phyloP scores from a whole-genome alignment of 2,797 vertebrate genomes.

The Limnodromus scolopaceus region DNA sequence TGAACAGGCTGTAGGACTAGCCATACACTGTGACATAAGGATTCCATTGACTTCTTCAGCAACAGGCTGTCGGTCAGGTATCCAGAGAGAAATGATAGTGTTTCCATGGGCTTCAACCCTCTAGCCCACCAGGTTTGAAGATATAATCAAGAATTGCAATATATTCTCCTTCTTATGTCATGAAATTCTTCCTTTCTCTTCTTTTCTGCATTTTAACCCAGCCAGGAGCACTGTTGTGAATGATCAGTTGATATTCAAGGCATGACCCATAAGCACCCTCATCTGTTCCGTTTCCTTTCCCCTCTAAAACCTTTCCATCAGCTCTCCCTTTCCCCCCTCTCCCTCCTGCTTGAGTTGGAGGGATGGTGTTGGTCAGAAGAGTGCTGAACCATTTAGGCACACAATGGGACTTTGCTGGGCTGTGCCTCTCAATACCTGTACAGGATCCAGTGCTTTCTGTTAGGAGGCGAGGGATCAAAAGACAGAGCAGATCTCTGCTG shows the following conservation, averaged over 20 bases:
- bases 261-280: background rate
- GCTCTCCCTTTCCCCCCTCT: background rate
- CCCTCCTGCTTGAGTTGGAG: background rate
- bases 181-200: background rate
- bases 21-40: rapidly evolving
- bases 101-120: background rate
- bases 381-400: background rate
- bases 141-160: background rate
- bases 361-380: background rate
- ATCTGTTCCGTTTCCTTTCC: background rate
- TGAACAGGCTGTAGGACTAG: background rate
- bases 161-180: background rate
- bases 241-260: background rate
- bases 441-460: background rate
- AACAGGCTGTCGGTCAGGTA: background rate
- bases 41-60: background rate
- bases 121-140: background rate
- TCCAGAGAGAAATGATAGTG: background rate
- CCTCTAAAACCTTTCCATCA: background rate
- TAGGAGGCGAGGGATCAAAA: background rate
- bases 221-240: background rate
- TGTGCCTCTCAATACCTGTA: background rate
- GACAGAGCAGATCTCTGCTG: background rate
- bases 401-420: background rate
- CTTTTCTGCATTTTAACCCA: background rate